Evolutionary conservation across 2,797 vertebrate species (phyloP).

Genomic region (Dipus sagitta): DNA sequence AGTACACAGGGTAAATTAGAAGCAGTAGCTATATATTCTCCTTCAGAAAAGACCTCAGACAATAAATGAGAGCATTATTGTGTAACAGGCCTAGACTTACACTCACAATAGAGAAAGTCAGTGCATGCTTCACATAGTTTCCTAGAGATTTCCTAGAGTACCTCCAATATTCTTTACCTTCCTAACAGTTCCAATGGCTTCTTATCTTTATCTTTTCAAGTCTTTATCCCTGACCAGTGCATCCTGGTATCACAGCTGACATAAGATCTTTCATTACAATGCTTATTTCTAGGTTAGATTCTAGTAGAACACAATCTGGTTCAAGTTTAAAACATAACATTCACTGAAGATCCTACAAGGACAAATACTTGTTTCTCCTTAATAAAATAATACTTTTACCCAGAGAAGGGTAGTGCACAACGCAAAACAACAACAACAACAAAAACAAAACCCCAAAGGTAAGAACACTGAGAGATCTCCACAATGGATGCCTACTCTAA

Average conservation of each 20-base stretch:
- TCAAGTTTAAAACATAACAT: neutral
- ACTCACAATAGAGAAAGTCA: neutral
- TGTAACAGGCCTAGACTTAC: neutral
- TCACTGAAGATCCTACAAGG: no score
- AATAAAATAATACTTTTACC: no score
- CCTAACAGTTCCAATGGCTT: neutral
- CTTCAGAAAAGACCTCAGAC: neutral
- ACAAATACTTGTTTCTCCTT: no score
- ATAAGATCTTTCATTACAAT: neutral
- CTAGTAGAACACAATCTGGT: neutral
- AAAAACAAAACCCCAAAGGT: no score
- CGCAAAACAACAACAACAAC: no score
- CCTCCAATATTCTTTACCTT: neutral
- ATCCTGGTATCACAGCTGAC: neutral
- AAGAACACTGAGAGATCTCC: no score
- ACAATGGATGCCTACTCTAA: no score
- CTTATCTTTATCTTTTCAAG: neutral
- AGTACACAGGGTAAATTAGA: neutral
- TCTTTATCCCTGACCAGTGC: neutral
- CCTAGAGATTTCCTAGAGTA: neutral
- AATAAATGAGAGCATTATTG: neutral
- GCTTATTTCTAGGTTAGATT: neutral
- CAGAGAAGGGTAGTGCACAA: no score
- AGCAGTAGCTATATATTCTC: neutral
- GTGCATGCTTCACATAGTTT: neutral